Base-by-base conservation (phyloP, 1,140 invertebrate species). In the Procambarus virginalis region DNA sequence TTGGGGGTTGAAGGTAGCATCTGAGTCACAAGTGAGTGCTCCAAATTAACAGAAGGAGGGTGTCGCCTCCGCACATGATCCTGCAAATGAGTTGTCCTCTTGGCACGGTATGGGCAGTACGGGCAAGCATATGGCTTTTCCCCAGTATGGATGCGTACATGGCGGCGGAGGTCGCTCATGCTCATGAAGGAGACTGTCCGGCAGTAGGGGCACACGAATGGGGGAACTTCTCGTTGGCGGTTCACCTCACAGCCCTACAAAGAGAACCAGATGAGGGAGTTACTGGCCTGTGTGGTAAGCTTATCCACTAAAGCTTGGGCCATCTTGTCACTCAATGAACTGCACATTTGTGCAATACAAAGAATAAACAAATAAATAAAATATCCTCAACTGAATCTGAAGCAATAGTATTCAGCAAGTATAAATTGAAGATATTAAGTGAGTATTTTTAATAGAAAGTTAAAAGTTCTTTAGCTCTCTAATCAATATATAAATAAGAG, bases 51-150 rank as follows among this genome's bases (percentile, higher is more conserved):
- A 55, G 20, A 34, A 1, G 77, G 79, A 20, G 81, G 87, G 68
- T 89, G 87, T 49, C 81, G 80, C 70, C 87, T 75, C 8, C 87
- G 80, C 34, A 89, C 51, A 51, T 89, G 87, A 83, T 89, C 87
- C 64, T 89, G 80, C 70, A 89, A 84, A 70, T 89, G 87, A 77
- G 87, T 89, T 12, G 87, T 89, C 87, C 87, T 83, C 87, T 89
- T 89, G 73, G 80, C 87, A 22, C 87, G 81, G 22, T 89, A 89
- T 12, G 80, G 75, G 81, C 87, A 89, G 87, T 76, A 64, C 5
- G 87, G 81, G 64, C 87, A 89, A 60, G 87, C 87, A 78, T 84
- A 89, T 20, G 87, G 87, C 55, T 89, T 89, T 89, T 89, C 87
- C 75, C 87, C 87, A 2, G 87, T 89, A 80, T 89, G 87, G 87